A percentile compares a stretch with the other conserved stretches of the same genome.
phyloP scores from a whole-genome alignment of 1,140 invertebrate genomes.

The Melipona quadrifasciata region DNA sequence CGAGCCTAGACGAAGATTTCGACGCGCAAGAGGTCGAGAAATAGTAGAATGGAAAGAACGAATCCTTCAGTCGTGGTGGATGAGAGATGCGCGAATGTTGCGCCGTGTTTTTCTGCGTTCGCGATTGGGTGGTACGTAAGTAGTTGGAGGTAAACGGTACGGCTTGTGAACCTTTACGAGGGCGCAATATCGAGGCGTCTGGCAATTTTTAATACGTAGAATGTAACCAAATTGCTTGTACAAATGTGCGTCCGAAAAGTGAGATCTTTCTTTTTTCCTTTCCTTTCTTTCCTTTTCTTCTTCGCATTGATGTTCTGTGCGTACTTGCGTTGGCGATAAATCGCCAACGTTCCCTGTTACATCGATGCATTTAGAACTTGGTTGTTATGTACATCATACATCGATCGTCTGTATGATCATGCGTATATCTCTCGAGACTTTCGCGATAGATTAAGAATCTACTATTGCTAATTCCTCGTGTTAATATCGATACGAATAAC shows the following conservation, averaged over 20 bases:
- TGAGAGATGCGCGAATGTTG: conserved; percentile 51
- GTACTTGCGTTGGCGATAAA: conserved; percentile 4
- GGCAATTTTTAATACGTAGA: not conserved
- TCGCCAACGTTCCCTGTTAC: not conserved
- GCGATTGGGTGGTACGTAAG: not conserved
- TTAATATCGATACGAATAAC: conserved; percentile 22
- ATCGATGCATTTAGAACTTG: not conserved
- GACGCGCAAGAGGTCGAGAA: conserved; percentile 49
- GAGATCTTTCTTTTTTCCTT: not conserved
- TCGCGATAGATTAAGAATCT: not conserved
- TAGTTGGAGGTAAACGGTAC: conserved; percentile 29
- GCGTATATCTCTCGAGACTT: not conserved
- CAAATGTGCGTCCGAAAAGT: not conserved
- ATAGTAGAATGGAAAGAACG: conserved; percentile 40
- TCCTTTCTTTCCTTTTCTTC: not conserved
- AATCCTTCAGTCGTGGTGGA: conserved; percentile 39
- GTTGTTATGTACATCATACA: not conserved
- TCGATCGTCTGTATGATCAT: not conserved
- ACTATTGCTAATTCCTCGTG: conserved; percentile 18
- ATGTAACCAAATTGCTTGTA: no score
- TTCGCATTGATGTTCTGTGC: conserved; percentile 20
- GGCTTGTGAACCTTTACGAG: conserved; percentile 28
- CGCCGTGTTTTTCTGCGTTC: conserved; percentile 17
- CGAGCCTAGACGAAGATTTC: conserved; percentile 58
- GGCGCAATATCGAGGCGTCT: conserved; percentile 12